A percentile compares a stretch with the other conserved stretches of the same genome.
phyloP scores from a whole-genome alignment of 2,888 invertebrate genomes.

The Hydropsyche betteni region DNA sequence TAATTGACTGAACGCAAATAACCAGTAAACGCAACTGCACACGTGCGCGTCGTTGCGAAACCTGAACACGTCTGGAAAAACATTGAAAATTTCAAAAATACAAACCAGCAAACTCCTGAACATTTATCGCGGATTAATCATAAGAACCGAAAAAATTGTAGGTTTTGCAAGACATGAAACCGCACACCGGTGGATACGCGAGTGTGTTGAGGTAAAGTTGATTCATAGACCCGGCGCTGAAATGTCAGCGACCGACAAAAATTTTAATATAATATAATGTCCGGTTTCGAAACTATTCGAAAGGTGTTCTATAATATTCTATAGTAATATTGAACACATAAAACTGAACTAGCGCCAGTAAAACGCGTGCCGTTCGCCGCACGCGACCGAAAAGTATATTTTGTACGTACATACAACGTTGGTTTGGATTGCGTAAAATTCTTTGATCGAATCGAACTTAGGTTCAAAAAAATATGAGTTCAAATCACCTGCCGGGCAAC shows the following conservation, averaged over 20 bases:
- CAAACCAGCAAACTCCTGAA: too few species aligned
- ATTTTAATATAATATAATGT: slow-evolving; percentile 12
- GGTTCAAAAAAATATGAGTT: not conserved
- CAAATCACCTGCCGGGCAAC: slow-evolving; percentile 8
- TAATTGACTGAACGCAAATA: not conserved
- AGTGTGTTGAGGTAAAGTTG: slow-evolving; percentile 1
- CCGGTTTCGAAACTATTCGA: slow-evolving; percentile 18
- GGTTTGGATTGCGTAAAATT: too few species aligned
- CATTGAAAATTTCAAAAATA: too few species aligned
- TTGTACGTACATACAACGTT: too few species aligned
- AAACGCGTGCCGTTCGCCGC: slow-evolving; percentile 14
- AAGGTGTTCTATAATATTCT: not conserved
- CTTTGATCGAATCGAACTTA: too few species aligned
- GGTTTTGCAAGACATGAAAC: not conserved
- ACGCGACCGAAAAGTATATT: not conserved
- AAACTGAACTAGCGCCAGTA: not conserved
- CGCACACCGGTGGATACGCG: not conserved
- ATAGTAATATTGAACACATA: not conserved
- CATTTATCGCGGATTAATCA: too few species aligned
- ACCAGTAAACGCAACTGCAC: not conserved
- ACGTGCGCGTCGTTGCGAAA: slow-evolving; percentile 8
- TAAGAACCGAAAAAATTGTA: too few species aligned
- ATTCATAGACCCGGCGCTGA: slow-evolving; percentile 14
- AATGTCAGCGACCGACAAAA: slow-evolving; percentile 15
- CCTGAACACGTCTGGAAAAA: too few species aligned